A percentile compares a stretch with the other conserved stretches of the same genome.
Evolutionary conservation across 1,140 invertebrate species (phyloP).

Genomic region (Vanessa atalanta): DNA sequence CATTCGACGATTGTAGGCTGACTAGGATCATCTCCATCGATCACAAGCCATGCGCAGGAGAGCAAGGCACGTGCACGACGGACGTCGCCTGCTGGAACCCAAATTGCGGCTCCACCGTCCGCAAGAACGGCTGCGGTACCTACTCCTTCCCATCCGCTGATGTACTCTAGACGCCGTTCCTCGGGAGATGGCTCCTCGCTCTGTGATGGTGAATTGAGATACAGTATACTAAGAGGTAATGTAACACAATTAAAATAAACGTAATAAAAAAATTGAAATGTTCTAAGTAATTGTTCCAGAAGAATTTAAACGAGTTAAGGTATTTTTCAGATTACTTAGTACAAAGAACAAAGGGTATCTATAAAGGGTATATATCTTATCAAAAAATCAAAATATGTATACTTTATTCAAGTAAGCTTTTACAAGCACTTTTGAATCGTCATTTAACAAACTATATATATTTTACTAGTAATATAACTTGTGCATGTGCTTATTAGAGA

Average conservation of each 20-base stretch:
- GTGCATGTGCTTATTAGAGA: too few relatives aligned
- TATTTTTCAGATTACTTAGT: too few relatives aligned
- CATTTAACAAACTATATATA: too few relatives aligned
- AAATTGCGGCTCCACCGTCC: slow-evolving; percentile 87
- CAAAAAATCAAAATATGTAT: too few relatives aligned
- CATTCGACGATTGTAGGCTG: slow-evolving; percentile 84
- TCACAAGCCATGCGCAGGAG: slow-evolving; percentile 90
- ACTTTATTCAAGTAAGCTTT: too few relatives aligned
- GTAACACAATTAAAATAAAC: not conserved
- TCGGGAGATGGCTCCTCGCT: slow-evolving; percentile 85
- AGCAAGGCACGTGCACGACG: slow-evolving; percentile 88
- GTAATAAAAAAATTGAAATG: too few relatives aligned
- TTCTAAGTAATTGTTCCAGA: too few relatives aligned
- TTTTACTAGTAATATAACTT: too few relatives aligned
- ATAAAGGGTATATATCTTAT: too few relatives aligned
- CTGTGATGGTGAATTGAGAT: slow-evolving; percentile 51
- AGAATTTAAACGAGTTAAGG: too few relatives aligned
- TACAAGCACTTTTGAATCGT: too few relatives aligned
- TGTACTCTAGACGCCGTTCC: slow-evolving; percentile 90
- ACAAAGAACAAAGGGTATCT: too few relatives aligned
- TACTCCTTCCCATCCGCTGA: slow-evolving; percentile 93
- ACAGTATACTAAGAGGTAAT: not conserved
- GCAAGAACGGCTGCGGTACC: slow-evolving; percentile 91
- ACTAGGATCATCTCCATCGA: slow-evolving; percentile 84
- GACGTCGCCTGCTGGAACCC: slow-evolving; percentile 94